These are phyloP conservation scores for Phortica variegata DNA, from an alignment of 1,140 invertebrate species.

Conservation along the genomic window DNA sequence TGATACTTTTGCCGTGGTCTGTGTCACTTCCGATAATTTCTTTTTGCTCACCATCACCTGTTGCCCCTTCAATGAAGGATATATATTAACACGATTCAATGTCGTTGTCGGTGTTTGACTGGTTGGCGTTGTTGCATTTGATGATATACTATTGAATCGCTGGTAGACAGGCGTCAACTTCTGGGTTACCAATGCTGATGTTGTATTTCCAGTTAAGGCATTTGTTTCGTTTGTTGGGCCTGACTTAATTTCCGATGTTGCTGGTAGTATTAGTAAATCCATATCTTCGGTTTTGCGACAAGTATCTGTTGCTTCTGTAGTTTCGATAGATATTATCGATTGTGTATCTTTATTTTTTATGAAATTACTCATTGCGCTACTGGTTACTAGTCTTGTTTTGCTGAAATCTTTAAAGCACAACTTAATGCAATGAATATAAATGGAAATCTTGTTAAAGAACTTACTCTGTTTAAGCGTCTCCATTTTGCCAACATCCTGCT, in stretches of 20 bases:
- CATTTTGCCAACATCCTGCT: too few relatives aligned
- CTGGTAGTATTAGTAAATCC: conserved; percentile 12
- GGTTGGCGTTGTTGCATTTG: conserved; percentile 1
- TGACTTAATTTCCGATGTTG: neutral
- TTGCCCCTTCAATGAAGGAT: conserved; percentile 34
- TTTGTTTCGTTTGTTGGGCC: conserved; percentile 9
- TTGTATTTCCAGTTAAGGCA: conserved; percentile 5
- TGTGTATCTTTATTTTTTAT: too few relatives aligned
- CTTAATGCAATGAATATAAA: neutral
- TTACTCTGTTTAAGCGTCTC: conserved; percentile 32
- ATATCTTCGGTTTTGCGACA: too few relatives aligned
- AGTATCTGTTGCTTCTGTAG: too few relatives aligned
- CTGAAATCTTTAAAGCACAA: conserved; percentile 23
- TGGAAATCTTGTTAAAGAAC: conserved; percentile 10
- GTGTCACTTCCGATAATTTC: conserved; percentile 42
- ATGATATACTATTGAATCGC: conserved; percentile 26
- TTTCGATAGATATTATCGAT: conserved; percentile 18
- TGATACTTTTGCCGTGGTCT: conserved; percentile 58
- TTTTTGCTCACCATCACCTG: conserved; percentile 44
- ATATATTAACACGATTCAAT: conserved; percentile 34
- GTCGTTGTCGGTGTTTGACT: conserved; percentile 17
- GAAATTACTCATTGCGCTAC: too few relatives aligned
- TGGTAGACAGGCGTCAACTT: conserved; percentile 24
- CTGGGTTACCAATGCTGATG: conserved; percentile 9
- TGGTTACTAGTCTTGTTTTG: too few relatives aligned